Base-by-base conservation (phyloP, 2,888 invertebrate genomes). In the Hybos culiciformis region DNA sequence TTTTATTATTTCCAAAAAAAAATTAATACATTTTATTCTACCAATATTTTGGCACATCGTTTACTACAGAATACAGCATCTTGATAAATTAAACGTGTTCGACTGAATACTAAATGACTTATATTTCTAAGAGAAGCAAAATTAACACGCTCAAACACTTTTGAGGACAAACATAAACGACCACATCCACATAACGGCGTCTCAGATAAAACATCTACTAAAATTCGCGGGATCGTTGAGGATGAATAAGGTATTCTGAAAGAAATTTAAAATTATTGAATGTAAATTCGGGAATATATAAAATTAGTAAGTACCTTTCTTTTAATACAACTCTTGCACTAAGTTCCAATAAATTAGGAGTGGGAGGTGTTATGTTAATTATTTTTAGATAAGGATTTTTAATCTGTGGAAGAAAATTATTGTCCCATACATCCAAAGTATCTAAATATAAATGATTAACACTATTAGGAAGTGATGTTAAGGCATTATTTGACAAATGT, bases 121-220 rank as follows among this genome's bases (percentile, higher is more conserved):
- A 64, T 54, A 45, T 62, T 59, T 15, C 54, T 53, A 41, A 65
- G 56, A 23, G 58, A 59, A 0, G 62, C 56, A 48, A 59, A 52
- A 2, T 54, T 51, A 0, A 59, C 59, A 8, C 63, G 57, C 37
- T 60, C 57, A 24, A 58, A 43, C 3, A 64, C 50, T 1, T 55
- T 37, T 12, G 54, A 49, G 1, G 55, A 54, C 42, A 55, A 64
- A 32, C 63, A 63, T 3, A 63, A 45, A 34, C 55, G 56, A 3
- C 63, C 62, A 29, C 65, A 66, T 14, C 54, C 53, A 45, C 65
- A 66, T 32, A 55, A 56, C 3, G 65, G 66, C 6, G 59, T 53
- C 45, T 63, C 61, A 3, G 51, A 45, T 4, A 66, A 51, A 5
- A 64, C 51, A 43, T 66, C 61, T 8, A 61, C 54, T 18, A 66